A percentile compares a stretch with the other conserved stretches of the same genome.
Evolutionary conservation across 2,113 vertebrate genomes (phyloP).

Genomic region (Myxocyprinus asiaticus): DNA sequence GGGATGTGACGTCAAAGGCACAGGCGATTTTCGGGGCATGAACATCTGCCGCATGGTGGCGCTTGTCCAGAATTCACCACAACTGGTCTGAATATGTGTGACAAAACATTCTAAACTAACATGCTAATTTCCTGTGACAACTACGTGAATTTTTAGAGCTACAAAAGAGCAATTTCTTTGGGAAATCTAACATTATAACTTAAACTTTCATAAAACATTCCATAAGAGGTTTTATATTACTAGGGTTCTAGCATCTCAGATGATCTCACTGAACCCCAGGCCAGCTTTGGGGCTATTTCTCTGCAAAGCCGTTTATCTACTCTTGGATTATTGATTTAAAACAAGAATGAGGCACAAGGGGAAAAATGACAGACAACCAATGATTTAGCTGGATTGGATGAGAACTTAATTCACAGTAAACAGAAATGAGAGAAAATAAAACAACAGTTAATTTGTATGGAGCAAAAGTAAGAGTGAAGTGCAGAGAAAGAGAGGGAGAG

Average conservation of each 20-base stretch:
- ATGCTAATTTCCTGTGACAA: too few relatives aligned
- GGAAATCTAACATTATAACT: neutral
- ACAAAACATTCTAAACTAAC: too few relatives aligned
- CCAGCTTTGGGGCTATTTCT: neutral
- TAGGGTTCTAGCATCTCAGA: neutral
- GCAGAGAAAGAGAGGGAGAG: conserved; percentile 17
- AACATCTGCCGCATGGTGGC: too few relatives aligned
- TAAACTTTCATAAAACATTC: neutral
- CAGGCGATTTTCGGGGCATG: too few relatives aligned
- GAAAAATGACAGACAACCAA: neutral
- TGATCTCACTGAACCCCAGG: neutral
- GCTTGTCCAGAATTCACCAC: too few relatives aligned
- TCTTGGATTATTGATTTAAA: neutral
- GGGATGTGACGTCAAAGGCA: too few relatives aligned
- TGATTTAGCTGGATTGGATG: neutral
- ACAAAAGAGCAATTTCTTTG: too few relatives aligned
- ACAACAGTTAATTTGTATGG: conserved; percentile 11
- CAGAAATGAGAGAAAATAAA: neutral
- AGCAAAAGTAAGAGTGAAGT: conserved; percentile 24
- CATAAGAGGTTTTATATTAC: neutral
- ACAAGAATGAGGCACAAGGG: neutral
- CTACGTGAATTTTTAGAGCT: too few relatives aligned
- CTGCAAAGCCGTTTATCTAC: conserved; percentile 2
- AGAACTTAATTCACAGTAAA: neutral
- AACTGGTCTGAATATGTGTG: too few relatives aligned